Percentiles rank a stretch among this genome's conserved stretches.
phyloP scores from a whole-genome alignment of 2,797 vertebrate species.

The Leptodactylus fallax region DNA sequence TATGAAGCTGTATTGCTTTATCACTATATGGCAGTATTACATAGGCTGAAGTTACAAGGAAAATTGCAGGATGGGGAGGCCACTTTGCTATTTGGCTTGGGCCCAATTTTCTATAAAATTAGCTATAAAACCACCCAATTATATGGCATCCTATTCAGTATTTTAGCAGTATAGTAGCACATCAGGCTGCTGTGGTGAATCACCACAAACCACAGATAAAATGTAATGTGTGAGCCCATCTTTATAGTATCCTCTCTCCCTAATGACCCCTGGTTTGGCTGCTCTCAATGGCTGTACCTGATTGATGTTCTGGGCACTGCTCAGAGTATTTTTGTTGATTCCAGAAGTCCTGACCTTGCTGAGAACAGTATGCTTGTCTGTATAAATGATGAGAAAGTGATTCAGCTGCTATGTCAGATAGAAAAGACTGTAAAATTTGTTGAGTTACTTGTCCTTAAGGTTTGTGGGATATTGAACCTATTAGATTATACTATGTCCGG shows the following conservation, averaged over 20 bases:
- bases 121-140: background rate
- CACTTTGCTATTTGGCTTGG: background rate
- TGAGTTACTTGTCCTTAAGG: background rate
- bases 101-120: background rate
- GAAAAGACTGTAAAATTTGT: background rate
- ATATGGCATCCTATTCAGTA: background rate
- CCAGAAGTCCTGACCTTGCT: constrained; percentile 10
- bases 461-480: background rate
- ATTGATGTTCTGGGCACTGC: constrained; percentile 14
- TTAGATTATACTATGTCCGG: background rate
- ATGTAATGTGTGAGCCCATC: background rate
- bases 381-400: background rate
- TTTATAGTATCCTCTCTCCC: background rate
- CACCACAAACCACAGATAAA: background rate
- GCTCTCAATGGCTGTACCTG: background rate
- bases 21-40: background rate
- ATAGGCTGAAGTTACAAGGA: background rate
- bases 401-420: background rate
- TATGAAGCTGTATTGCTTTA: background rate
- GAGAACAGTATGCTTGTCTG: background rate
- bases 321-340: constrained; percentile 3
- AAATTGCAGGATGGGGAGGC: background rate
- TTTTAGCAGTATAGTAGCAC: background rate
- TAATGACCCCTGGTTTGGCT: constrained; percentile 6
- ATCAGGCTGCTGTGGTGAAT: background rate